Evolutionary conservation across 2,113 vertebrate species (phyloP).

Genomic region (Aspiorhynchus laticeps): DNA sequence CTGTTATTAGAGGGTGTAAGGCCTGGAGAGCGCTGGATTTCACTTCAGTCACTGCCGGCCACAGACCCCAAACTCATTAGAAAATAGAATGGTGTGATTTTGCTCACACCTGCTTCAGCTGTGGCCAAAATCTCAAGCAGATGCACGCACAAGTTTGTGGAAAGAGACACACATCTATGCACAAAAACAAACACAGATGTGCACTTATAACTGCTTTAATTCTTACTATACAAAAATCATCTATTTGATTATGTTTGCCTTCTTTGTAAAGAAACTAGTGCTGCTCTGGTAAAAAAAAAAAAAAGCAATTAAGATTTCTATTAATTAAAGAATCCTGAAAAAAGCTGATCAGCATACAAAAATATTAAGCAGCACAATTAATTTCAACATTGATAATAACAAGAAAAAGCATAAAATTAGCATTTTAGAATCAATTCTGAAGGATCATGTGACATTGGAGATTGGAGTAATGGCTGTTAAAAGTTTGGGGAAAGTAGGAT

Average conservation of each 20-base stretch:
- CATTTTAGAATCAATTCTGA: too few relatives aligned
- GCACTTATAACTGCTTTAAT: not conserved
- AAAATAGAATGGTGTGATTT: conserved; percentile 56
- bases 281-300: too few relatives aligned
- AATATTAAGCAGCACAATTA: too few relatives aligned
- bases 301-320: too few relatives aligned
- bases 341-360: too few relatives aligned
- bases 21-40: conserved; percentile 46
- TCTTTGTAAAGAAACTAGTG: not conserved
- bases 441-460: too few relatives aligned
- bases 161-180: conserved; percentile 30
- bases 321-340: too few relatives aligned
- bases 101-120: conserved; percentile 61
- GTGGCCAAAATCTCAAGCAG: not conserved
- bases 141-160: not conserved
- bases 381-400: too few relatives aligned
- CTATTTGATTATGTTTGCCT: not conserved
- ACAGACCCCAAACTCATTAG: conserved; percentile 62
- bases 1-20: conserved; percentile 59
- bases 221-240: not conserved
- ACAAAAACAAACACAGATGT: conserved; percentile 28
- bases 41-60: conserved; percentile 59
- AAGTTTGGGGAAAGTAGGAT: too few relatives aligned
- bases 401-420: too few relatives aligned
- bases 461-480: too few relatives aligned